These are phyloP conservation scores for Caenorhabditis sinica DNA, from an alignment of 2,888 invertebrate genomes.

Conservation along the genomic window DNA sequence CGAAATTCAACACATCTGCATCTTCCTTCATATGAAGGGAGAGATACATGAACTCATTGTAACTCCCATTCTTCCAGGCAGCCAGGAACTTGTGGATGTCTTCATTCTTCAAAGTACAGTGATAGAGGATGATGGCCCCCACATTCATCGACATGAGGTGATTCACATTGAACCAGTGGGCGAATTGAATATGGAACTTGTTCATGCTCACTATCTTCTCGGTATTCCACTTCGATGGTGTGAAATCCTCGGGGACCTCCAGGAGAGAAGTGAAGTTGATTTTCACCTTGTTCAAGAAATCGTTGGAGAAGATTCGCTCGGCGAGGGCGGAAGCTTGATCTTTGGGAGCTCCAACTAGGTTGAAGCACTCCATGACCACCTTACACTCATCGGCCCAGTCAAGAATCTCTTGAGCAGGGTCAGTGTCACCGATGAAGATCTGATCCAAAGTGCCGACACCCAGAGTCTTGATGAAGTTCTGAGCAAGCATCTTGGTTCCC, in stretches of 20 bases:
- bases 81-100: neutral
- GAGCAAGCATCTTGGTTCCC: neutral
- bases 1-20: too few species aligned
- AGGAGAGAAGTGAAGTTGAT: neutral
- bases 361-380: neutral
- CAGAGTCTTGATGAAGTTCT: neutral
- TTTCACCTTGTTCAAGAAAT: neutral
- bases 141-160: neutral
- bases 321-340: neutral
- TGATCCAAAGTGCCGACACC: neutral
- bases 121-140: neutral
- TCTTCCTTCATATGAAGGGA: neutral
- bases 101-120: neutral
- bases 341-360: neutral
- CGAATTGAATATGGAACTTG: neutral
- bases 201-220: neutral
- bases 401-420: neutral
- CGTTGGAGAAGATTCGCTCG: neutral
- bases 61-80: neutral
- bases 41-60: neutral
- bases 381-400: neutral
- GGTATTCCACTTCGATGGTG: neutral
- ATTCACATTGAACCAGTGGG: neutral
- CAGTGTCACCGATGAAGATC: neutral
- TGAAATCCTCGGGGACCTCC: neutral